A percentile compares a stretch with the other conserved stretches of the same genome.
Evolutionary conservation across 2,888 invertebrate species (phyloP).

Genomic region (Cheilosia vulpina): DNA sequence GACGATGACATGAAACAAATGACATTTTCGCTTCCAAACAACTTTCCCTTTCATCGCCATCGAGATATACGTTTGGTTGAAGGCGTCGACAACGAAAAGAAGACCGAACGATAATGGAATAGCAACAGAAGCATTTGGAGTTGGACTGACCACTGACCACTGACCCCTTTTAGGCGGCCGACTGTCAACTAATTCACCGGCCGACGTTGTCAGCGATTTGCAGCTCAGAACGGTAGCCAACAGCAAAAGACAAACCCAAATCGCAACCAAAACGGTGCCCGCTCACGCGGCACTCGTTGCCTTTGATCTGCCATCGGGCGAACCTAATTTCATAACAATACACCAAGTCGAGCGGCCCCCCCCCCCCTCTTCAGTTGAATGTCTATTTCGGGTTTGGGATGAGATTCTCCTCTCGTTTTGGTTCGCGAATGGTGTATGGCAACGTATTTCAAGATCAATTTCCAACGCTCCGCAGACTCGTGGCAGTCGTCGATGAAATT

Average conservation of each 20-base stretch:
- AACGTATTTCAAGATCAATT: constrained; percentile 50
- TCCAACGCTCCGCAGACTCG: constrained; percentile 32
- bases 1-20: constrained; percentile 33
- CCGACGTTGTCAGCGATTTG: not conserved
- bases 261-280: not conserved
- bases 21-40: constrained; percentile 17
- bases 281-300: constrained; percentile 60
- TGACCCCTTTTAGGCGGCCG: constrained; percentile 59
- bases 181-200: constrained; percentile 6
- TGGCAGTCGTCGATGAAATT: constrained; percentile 52
- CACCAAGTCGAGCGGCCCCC: constrained; percentile 1
- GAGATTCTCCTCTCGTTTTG: constrained; percentile 15
- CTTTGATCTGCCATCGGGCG: constrained; percentile 61
- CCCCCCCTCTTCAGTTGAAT: constrained; percentile 7
- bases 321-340: constrained; percentile 54
- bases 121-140: constrained; percentile 13
- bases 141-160: too few species aligned
- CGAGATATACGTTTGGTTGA: not conserved
- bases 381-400: constrained; percentile 47
- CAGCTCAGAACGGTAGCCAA: constrained; percentile 44
- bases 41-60: constrained; percentile 48
- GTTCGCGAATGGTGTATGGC: constrained; percentile 6
- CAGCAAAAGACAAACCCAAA: constrained; percentile 12
- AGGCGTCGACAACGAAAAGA: not conserved
- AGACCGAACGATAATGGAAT: not conserved